Conservation (phyloP, 53 echinoderm and acorn worm genomes). For the Apostichopus leukothele region DNA sequence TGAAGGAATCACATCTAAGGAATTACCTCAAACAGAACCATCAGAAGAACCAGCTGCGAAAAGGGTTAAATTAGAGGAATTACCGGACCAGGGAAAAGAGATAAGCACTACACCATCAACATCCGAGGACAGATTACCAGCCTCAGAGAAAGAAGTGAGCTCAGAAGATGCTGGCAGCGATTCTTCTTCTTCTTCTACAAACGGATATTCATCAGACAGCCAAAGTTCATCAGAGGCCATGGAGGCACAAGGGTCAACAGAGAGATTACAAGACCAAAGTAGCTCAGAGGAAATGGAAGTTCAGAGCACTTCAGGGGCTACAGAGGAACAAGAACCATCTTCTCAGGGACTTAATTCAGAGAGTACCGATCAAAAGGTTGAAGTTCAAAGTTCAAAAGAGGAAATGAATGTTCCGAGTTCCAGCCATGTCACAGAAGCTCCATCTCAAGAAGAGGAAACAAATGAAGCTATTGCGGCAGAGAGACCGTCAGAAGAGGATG, state of each 20-base stretch:
- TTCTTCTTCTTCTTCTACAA: neutral
- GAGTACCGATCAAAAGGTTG: neutral
- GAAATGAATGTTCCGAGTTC: conserved; percentile 51
- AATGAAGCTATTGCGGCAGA: neutral
- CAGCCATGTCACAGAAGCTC: neutral
- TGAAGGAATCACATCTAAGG: conserved; percentile 1
- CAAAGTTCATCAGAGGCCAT: conserved; percentile 45
- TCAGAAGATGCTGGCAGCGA: neutral
- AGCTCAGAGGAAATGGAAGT: conserved; percentile 37
- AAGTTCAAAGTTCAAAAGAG: conserved; percentile 22
- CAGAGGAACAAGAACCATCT: neutral
- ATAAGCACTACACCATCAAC: conserved; percentile 18
- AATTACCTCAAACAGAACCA: conserved; percentile 8
- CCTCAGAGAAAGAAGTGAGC: conserved; percentile 13
- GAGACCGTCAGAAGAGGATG: neutral
- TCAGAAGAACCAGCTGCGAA: conserved; percentile 27
- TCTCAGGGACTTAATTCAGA: neutral
- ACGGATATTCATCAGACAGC: conserved; percentile 39
- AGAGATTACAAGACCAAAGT: conserved; percentile 33
- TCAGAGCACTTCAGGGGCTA: conserved; percentile 1
- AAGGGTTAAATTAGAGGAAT: conserved; percentile 17
- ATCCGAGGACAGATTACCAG: conserved; percentile 22
- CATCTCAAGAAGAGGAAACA: neutral
- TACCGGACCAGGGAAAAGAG: conserved; percentile 20
- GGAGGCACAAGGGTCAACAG: conserved; percentile 49